Base-by-base conservation (phyloP, 2,888 invertebrate species). In the Phorcus lineatus region DNA sequence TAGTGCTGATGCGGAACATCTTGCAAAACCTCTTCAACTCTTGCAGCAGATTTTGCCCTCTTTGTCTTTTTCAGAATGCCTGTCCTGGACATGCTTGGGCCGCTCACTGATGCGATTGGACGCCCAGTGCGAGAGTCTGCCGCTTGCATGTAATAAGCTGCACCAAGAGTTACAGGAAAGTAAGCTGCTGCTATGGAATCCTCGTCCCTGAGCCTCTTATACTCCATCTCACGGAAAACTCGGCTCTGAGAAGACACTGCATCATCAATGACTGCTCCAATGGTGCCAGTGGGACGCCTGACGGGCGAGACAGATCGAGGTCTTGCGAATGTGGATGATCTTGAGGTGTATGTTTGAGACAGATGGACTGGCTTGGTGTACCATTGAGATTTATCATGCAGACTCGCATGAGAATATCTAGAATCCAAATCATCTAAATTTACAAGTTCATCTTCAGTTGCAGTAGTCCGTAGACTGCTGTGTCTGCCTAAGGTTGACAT, bases 161-260 rank as follows among this genome's bases (percentile, higher is more conserved):
- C 36, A 24, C 77, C 77, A 9, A 77, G 77, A 62, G 77, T 77
- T 6, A 66, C 52, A 2, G 77, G 77, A 47, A 77, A 77, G 54
- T 77, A 66, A 62, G 19, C 19, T 6, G 22, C 19, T 31, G 66
- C 66, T 19, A 62, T 24, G 4, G 52, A 22, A 22, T 19, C 57
- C 66, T 36, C 77, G 22, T 57, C 16, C 2, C 24, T 19, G 2
- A 40, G 62, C 40, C 40, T 36, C 47, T 47, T 52, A 70, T 70
- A 70, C 4, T 19, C 70, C 36, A 70, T 70, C 36, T 70, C 40
- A 16, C 19, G 19, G 11, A 36, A 16, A n/a, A 70, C 70, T 36
- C 36, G 70, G n/a, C 19, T 31, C 11, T 36, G 19, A 24, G 70
- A 70, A 1, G 70, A 3, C n/a, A 70, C 36, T 36, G 36, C 40